phyloP scores from a whole-genome alignment of 30 jellyfish, hydroid and myxozoan genomes.

The Mastigias papua region DNA sequence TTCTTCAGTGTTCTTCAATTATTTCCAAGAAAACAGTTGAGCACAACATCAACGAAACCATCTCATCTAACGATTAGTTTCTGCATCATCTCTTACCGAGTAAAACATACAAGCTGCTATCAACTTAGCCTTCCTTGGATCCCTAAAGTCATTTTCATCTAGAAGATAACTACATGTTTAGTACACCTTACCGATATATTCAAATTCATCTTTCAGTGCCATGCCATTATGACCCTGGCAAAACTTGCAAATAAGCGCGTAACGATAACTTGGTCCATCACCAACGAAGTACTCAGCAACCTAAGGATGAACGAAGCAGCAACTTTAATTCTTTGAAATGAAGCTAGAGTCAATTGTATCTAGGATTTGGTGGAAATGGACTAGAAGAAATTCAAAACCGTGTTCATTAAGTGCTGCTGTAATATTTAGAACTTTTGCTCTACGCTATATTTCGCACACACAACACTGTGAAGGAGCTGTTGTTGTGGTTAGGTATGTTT shows the following conservation, averaged over 20 bases:
- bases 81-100: no score
- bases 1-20: no score
- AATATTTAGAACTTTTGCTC: no score
- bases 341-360: neutral
- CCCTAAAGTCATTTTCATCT: neutral
- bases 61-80: no score
- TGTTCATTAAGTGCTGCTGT: no score
- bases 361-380: neutral
- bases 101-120: no score
- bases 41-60: no score
- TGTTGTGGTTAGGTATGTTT: no score
- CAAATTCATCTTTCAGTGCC: slow-evolving; percentile 97
- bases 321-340: neutral
- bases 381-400: no score
- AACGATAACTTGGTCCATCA: slow-evolving; percentile 96
- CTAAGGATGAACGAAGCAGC: slow-evolving; percentile 6
- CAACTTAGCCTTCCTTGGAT: neutral
- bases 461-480: no score
- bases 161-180: neutral
- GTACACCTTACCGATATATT: slow-evolving; percentile 75
- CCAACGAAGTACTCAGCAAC: slow-evolving; percentile 98
- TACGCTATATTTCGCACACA: no score
- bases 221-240: slow-evolving; percentile 94
- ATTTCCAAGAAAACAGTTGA: no score
- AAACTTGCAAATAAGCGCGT: slow-evolving; percentile 83